These are phyloP conservation scores for Bungarus multicinctus DNA, from an alignment of 2,113 vertebrate genomes.

Conservation along the genomic window DNA sequence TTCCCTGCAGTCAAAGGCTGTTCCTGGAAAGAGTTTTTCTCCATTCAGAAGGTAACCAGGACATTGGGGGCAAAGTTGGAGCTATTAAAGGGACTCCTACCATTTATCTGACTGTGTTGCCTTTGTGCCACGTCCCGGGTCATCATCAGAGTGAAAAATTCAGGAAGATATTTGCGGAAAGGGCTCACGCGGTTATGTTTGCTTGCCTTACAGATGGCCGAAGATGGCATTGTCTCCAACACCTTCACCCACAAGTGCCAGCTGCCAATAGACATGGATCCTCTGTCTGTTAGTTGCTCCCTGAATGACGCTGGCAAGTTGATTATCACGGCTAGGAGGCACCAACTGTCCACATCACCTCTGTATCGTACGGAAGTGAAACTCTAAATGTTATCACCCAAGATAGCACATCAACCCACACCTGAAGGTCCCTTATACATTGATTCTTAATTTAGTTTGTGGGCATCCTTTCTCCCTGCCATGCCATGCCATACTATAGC, in stretches of 20 bases:
- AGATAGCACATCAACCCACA: not conserved
- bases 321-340: slow-evolving; percentile 66
- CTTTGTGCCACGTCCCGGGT: too few species aligned
- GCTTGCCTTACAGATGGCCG: slow-evolving; percentile 65
- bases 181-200: not conserved
- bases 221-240: slow-evolving; percentile 74
- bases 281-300: slow-evolving; percentile 73
- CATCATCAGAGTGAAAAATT: not conserved
- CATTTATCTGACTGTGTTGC: too few species aligned
- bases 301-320: slow-evolving; percentile 64
- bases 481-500: not conserved
- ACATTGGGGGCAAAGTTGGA: too few species aligned
- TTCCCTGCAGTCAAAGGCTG: too few species aligned
- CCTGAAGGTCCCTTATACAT: not conserved
- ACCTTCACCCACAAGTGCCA: slow-evolving; percentile 81
- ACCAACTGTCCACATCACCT: not conserved
- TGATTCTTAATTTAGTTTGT: not conserved
- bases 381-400: slow-evolving; percentile 43
- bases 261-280: slow-evolving; percentile 81
- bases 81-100: too few species aligned
- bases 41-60: too few species aligned
- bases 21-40: too few species aligned
- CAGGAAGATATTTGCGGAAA: not conserved
- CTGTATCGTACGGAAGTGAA: slow-evolving; percentile 61
- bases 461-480: not conserved